Base-by-base conservation (phyloP, 1,140 invertebrate species). In the Drosophila pruinosa region DNA sequence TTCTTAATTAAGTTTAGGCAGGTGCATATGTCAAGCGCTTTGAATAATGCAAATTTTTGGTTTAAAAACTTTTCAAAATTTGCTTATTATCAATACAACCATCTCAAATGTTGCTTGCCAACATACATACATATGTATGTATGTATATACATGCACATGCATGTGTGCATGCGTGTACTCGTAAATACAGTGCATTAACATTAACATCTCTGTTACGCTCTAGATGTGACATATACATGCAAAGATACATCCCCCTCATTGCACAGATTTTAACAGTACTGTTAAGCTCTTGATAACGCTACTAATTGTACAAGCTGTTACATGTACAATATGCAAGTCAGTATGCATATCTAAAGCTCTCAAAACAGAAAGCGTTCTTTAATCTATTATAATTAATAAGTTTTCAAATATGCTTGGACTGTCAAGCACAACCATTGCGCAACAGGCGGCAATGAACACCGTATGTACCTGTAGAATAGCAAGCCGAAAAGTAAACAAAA, bases 401-500 rank as follows among this genome's bases (percentile, higher is more conserved):
- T 4, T 26, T 14, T 4, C 8, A 28, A 50, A n/a, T 31, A 31
- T 28, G 7, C 24, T 4, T 12, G 3, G 8, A 15, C 12, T 21
- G 50, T 21, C n/a, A 12, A 3, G 48, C 48, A 52, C 28, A 52
- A 59, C 5, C 31, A 59, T 59, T 59, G 12, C 43, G 57, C 57
- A 59, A 59, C 21, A 21, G 15, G n/a, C 7, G 36, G 53, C 38
- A 22, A 26, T 41, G 10, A 17, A n/a, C 7, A 8, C 21, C 12
- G n/a, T 19, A 56, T 28, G 34, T 28, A 19, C 22, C 10, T 48
- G 47, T 45, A 62, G 50, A 34, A 64, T 36, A 31, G 26, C 22
- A 8, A 21, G 31, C 31, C 57, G 21, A 53, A 54, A 38, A 53
- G 57, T 75, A 61, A 82, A 80, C 78, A 83, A 34, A 65, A 85